These are phyloP conservation scores for Drosophila ustulata DNA, from an alignment of 2,888 invertebrate genomes.

Conservation along the genomic window DNA sequence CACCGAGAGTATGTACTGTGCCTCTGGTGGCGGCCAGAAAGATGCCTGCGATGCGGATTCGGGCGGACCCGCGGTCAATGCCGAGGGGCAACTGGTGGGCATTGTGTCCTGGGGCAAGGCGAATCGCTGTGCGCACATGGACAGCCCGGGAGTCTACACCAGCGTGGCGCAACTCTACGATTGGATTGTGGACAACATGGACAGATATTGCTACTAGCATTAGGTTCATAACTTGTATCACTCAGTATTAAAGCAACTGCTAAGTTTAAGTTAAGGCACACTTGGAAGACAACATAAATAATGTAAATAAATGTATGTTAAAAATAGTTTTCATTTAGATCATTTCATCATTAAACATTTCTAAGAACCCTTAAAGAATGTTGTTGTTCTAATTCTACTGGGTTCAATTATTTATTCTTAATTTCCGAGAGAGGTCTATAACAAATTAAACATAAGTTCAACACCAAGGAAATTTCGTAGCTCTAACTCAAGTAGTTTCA, in stretches of 20 bases:
- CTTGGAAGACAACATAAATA: not conserved
- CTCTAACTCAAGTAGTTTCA: too few relatives aligned
- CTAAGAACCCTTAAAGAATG: not conserved
- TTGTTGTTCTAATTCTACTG: too few relatives aligned
- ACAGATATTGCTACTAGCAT: conserved; percentile 58
- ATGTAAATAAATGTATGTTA: not conserved
- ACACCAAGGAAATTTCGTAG: too few relatives aligned
- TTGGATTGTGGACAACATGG: conserved; percentile 67
- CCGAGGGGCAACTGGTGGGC: conserved; percentile 85
- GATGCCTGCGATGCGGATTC: conserved; percentile 83
- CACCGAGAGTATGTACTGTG: conserved; percentile 74
- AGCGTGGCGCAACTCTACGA: conserved; percentile 61
- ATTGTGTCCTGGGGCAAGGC: conserved; percentile 87
- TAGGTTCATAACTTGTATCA: not conserved
- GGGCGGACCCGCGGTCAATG: conserved; percentile 81
- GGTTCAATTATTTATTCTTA: too few relatives aligned
- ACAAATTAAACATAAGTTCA: too few relatives aligned
- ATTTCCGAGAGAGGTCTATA: too few relatives aligned
- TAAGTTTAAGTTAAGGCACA: not conserved
- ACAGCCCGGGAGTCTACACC: conserved; percentile 91
- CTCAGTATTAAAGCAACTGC: not conserved
- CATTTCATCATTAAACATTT: not conserved
- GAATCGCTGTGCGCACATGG: conserved; percentile 83
- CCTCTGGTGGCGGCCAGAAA: conserved; percentile 65
- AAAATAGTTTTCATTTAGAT: not conserved